Base-by-base conservation (phyloP, 2,888 invertebrate species). In the Lycia hirtaria region DNA sequence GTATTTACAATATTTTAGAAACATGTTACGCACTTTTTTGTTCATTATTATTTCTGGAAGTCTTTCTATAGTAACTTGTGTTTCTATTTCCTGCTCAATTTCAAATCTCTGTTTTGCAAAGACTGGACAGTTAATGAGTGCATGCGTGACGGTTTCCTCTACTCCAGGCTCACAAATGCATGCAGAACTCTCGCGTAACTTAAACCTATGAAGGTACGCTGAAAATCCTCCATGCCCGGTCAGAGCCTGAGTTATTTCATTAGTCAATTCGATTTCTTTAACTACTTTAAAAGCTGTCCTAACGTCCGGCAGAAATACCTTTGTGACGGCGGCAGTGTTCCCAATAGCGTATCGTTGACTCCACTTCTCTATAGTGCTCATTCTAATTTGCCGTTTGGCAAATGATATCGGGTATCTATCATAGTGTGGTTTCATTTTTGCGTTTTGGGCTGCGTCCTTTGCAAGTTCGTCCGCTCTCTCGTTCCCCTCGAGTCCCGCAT, bases 221-320 rank as follows among this genome's bases (percentile, higher is more conserved):
- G 58, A 60, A 54, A 65, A 60, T 32, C 65, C 62, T 32, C 60
- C 62, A 15, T 65, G 61, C 0, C 57, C 56, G 2, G 57, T 62
- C 24, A 64, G 3, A 0, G 53, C 3, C 7, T 64, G 59, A 0
- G 59, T 61, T 0, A 32, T 40, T 4, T 0, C 15, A 3, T 0
- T 12, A 20, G 0, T 32, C 15, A 1, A n/a, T n/a, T 6, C 2
- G 0, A 59, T 30, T 3, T 33, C 9, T 1, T 26, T 32, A 0
- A 61, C 4, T 6, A 33, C 37, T 2, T n/a, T 43, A 19, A 57
- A 45, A 0, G 57, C 57, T 6, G 10, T 2, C 2, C 20, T 14
- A 0, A 37, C 56, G 26, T 58, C 47, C 0, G 65, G 64, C 17
- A 68, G 58, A 14, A 66, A 66, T 0, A 59, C 1, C 15, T 60